These are phyloP conservation scores for Poecilobothrus nobilitatus DNA, from an alignment of 2,888 invertebrate species.

Conservation along the genomic window DNA sequence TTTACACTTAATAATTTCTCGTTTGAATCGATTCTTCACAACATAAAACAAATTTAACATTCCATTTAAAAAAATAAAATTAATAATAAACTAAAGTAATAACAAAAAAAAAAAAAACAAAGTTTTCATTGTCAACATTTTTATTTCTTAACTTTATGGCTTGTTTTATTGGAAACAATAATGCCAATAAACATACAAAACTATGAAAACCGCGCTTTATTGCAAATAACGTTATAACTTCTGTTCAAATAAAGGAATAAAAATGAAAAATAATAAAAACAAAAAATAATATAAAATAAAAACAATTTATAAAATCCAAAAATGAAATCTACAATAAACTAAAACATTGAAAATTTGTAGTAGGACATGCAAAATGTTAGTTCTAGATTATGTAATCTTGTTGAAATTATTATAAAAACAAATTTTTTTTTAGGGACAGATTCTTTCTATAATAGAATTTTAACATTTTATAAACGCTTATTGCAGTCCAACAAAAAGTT, in stretches of 20 bases:
- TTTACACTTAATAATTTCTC: too few species aligned
- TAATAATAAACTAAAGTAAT: neutral
- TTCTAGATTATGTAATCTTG: neutral
- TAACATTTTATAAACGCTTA: too few species aligned
- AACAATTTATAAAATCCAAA: neutral
- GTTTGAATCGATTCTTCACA: too few species aligned
- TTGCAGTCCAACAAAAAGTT: too few species aligned
- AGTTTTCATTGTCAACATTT: neutral
- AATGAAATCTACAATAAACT: neutral
- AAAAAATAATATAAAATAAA: neutral
- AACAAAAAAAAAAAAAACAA: neutral
- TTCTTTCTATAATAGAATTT: neutral
- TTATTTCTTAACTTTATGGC: neutral
- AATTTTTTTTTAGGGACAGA: neutral
- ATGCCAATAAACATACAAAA: neutral
- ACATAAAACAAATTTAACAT: too few species aligned
- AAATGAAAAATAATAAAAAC: neutral
- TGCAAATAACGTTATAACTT: neutral
- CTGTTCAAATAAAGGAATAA: neutral
- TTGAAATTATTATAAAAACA: neutral
- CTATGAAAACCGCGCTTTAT: neutral
- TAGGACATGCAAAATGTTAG: neutral
- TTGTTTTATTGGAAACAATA: neutral
- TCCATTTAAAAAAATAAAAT: too few species aligned
- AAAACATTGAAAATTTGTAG: slow-evolving; percentile 1